A percentile compares a stretch with the other conserved stretches of the same genome.
Conservation (phyloP, 2,888 invertebrate genomes). For the Crossocerus cetratus region DNA sequence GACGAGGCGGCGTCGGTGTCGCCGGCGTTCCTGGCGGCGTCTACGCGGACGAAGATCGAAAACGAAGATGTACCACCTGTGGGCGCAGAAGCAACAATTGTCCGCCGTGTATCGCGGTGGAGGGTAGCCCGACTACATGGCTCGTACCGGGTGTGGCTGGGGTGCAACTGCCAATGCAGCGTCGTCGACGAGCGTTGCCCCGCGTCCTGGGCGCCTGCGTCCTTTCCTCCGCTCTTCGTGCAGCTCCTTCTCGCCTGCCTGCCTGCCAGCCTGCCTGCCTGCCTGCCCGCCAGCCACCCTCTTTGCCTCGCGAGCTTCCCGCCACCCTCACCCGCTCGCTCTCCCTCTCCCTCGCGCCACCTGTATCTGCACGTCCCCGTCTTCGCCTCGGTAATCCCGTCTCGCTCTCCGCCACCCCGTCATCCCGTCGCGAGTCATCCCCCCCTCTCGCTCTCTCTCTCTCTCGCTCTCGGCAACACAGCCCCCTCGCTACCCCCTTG, state of each 20-base stretch:
- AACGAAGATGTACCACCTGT: slow-evolving; percentile 75
- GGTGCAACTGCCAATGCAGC: slow-evolving; percentile 71
- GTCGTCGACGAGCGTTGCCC: slow-evolving; percentile 62
- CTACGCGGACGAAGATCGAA: slow-evolving; percentile 56
- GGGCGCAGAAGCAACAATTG: slow-evolving; percentile 77
- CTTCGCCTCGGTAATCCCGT: slow-evolving; percentile 14
- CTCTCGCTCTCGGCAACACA: slow-evolving; percentile 24
- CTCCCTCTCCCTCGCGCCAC: background rate
- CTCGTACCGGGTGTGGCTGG: slow-evolving; percentile 77
- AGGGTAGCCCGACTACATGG: slow-evolving; percentile 76
- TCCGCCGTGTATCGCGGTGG: slow-evolving; percentile 75
- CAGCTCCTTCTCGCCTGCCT: slow-evolving; percentile 56
- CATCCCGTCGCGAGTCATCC: slow-evolving; percentile 21
- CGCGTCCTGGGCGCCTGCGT: slow-evolving; percentile 67
- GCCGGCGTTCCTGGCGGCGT: slow-evolving; percentile 14
- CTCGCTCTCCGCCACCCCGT: slow-evolving; percentile 13
- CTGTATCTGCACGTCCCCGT: slow-evolving; percentile 6
- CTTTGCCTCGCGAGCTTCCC: background rate
- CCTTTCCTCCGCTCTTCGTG: slow-evolving; percentile 57
- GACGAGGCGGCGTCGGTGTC: slow-evolving; percentile 31
- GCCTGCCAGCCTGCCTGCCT: slow-evolving; percentile 11
- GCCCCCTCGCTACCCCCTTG: slow-evolving; percentile 32
- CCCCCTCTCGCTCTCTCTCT: slow-evolving; percentile 25
- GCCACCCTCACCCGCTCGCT: background rate
- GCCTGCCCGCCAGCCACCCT: slow-evolving; percentile 29